These are phyloP conservation scores for Rhopilema esculentum DNA, from an alignment of 30 jellyfish, hydroid and myxozoan genomes.

Conservation along the genomic window DNA sequence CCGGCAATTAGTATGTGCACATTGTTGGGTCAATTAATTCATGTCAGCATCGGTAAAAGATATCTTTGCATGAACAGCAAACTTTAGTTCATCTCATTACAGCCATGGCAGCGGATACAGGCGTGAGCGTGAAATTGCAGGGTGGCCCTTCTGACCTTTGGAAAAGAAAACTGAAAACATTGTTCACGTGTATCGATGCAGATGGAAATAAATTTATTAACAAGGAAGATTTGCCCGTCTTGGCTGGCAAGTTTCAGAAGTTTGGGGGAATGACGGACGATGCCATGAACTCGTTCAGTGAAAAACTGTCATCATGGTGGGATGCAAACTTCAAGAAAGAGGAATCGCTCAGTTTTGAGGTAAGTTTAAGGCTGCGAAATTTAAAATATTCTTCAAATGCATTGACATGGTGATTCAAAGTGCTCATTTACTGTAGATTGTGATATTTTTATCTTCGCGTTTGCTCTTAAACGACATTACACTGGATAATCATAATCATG, in stretches of 20 bases:
- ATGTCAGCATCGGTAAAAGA: neutral
- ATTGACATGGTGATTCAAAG: too few relatives aligned
- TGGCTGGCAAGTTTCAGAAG: constrained; percentile 52
- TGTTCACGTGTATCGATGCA: constrained; percentile 69
- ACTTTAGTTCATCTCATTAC: neutral
- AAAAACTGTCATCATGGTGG: constrained; percentile 68
- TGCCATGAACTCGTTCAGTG: constrained; percentile 22
- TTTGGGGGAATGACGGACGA: constrained; percentile 60
- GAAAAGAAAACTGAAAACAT: constrained; percentile 67
- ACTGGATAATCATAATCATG: too few relatives aligned
- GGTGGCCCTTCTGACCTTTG: constrained; percentile 58
- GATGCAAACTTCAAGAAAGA: constrained; percentile 29
- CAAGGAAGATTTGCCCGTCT: constrained; percentile 55
- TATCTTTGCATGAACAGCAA: neutral
- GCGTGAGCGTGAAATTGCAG: neutral
- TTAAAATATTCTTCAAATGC: too few relatives aligned
- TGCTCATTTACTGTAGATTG: too few relatives aligned
- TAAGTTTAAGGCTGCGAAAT: too few relatives aligned
- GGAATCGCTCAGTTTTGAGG: constrained; percentile 42
- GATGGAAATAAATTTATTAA: constrained; percentile 57
- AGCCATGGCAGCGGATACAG: neutral
- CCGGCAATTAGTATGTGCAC: neutral
- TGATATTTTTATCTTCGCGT: too few relatives aligned
- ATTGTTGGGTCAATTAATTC: neutral
- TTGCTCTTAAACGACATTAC: too few relatives aligned